Base-by-base conservation (phyloP, 2,888 invertebrate genomes). In the Eristalis tenax region DNA sequence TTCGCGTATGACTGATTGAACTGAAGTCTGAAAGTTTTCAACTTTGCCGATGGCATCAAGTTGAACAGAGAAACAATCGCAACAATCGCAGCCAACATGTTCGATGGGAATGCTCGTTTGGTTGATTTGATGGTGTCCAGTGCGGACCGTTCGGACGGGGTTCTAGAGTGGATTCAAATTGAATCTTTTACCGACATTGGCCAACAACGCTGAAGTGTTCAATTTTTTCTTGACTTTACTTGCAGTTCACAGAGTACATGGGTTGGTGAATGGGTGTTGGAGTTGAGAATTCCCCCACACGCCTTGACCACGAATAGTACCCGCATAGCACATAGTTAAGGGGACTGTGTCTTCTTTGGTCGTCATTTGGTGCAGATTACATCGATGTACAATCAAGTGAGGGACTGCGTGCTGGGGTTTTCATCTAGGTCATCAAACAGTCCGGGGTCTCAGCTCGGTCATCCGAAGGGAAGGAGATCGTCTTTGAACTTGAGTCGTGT, bases 1-100 rank as follows among this genome's bases (percentile, higher is more conserved):
- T 77, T 85, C 77, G 81, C 64, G 73, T 77, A 28, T 81, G 73
- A 85, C 85, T 85, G 80, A 85, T 26, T 71, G n/a, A n/a, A 35
- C 64, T 38, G 57, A 26, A 26, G 26, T 26, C 63, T 43, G 56
- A 40, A 66, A 59, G 65, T 79, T 40, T 73, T 43, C 57, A 32
- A 59, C 10, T 63, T 26, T 32, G 40, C n/a, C 22, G 63, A n/a
- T 40, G 40, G 26, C 28, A n/a, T 13, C n/a, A 43, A 18, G 40
- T 61, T 70, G 59, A 61, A 28, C 0, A 15, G n/a, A 5, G 11
- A 26, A 13, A 22, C 11, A n/a, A 23, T 0, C 8, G 10, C 22
- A 23, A 28, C 13, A 26, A 3, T 15, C 26, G 11, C 11, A 8
- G n/a, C 26, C 26, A 59, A 28, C 59, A 59, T 59, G 59, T 59